Evolutionary conservation across 2,113 vertebrate species (phyloP).

Genomic region (Halcyon senegalensis): DNA sequence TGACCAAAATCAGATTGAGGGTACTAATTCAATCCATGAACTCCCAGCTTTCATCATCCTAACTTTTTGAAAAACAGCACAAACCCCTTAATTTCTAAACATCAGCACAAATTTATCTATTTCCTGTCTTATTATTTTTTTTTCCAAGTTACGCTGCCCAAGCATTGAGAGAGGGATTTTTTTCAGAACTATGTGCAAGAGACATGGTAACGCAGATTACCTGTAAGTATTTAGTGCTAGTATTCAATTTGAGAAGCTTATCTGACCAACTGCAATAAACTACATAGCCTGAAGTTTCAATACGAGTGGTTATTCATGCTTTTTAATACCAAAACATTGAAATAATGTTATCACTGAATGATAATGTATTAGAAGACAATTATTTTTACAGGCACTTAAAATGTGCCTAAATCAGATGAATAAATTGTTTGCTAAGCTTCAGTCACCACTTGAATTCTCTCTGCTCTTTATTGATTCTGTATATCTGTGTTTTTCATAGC

Average conservation of each 20-base stretch:
- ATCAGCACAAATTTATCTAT: neutral
- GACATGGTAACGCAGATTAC: neutral
- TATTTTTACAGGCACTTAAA: neutral
- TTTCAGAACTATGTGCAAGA: neutral
- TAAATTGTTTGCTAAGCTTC: neutral
- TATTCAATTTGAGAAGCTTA: neutral
- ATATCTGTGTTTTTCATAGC: neutral
- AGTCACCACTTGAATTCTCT: neutral
- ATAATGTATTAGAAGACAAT: neutral
- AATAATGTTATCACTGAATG: neutral
- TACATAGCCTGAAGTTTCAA: neutral
- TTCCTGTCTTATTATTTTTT: neutral
- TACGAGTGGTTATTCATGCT: neutral
- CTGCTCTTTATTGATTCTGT: neutral
- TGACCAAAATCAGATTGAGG: neutral
- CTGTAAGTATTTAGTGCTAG: neutral
- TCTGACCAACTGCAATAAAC: neutral
- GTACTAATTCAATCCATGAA: neutral
- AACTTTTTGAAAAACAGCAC: neutral
- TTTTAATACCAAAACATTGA: neutral
- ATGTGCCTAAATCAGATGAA: neutral
- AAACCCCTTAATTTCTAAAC: neutral
- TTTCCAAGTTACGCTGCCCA: neutral
- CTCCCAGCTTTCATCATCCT: neutral
- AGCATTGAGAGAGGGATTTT: neutral